Percentiles rank a stretch among this genome's conserved stretches.
phyloP scores from a whole-genome alignment of 2,113 vertebrate genomes.

The Marcusenius ussheri region DNA sequence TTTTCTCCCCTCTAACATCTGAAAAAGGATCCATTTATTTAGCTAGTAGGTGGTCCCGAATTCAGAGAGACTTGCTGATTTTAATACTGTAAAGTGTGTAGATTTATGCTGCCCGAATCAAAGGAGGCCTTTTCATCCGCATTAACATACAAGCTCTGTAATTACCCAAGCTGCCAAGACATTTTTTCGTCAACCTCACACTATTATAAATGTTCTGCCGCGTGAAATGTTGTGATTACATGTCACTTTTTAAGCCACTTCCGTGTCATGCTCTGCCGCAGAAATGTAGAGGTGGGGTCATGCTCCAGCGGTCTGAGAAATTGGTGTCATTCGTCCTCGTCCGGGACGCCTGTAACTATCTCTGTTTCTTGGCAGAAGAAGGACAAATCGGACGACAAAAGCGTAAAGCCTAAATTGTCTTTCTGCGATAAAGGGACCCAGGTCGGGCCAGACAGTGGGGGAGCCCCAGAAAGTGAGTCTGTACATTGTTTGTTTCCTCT shows the following conservation, averaged over 20 bases:
- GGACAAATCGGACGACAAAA: conserved; percentile 61
- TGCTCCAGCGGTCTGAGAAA: background rate
- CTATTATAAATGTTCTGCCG: background rate
- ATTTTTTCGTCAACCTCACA: background rate
- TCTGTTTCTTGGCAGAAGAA: conserved; percentile 50
- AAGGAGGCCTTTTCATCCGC: background rate
- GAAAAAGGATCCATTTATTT: background rate
- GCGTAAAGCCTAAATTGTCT: conserved; percentile 50
- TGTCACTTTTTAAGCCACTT: background rate
- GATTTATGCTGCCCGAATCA: background rate
- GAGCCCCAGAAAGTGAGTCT: conserved; percentile 52
- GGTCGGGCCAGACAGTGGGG: conserved; percentile 50
- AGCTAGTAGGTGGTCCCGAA: background rate
- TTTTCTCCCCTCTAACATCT: background rate
- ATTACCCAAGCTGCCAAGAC: background rate
- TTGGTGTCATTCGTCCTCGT: background rate
- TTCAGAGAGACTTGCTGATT: background rate
- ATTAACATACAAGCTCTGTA: background rate
- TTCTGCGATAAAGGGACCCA: conserved; percentile 52
- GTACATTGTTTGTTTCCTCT: background rate
- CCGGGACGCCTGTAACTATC: background rate
- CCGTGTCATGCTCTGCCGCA: background rate
- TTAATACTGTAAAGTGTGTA: background rate
- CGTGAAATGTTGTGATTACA: background rate
- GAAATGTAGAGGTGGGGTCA: background rate